A percentile compares a stretch with the other conserved stretches of the same genome.
These are phyloP conservation scores for Papilio glaucus DNA, from an alignment of 1,140 invertebrate genomes.

Conservation along the genomic window DNA sequence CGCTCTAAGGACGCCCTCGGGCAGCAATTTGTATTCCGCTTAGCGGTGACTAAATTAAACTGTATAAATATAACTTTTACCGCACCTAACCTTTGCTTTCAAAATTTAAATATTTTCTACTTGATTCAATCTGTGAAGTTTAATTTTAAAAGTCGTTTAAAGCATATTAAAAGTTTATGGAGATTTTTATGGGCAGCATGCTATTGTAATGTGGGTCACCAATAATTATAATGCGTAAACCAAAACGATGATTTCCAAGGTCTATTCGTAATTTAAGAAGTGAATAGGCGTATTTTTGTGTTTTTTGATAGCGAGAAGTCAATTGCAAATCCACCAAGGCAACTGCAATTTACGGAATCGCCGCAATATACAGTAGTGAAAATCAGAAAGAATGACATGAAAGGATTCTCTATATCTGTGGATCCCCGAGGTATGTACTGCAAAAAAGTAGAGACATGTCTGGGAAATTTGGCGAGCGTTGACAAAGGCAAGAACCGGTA, in stretches of 20 bases:
- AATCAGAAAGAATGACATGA: background rate
- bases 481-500: background rate
- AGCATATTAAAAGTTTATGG: no score
- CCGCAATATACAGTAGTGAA: background rate
- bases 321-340: background rate
- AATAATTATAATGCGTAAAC: no score
- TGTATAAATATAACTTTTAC: background rate
- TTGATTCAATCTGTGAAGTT: background rate
- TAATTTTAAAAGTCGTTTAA: no score
- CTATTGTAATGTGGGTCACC: no score
- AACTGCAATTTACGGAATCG: background rate
- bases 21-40: slow-evolving; percentile 31
- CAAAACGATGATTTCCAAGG: background rate
- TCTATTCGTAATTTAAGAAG: background rate
- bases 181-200: no score
- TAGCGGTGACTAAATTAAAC: slow-evolving; percentile 2
- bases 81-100: background rate
- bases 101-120: background rate
- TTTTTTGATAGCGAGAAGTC: no score
- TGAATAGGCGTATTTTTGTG: background rate
- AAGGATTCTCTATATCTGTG: background rate
- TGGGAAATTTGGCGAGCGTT: slow-evolving; percentile 1
- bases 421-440: background rate
- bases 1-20: slow-evolving; percentile 15
- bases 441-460: background rate